Evolutionary conservation across 2,888 invertebrate species (phyloP).

Genomic region (Sinohyriopsis cumingii): DNA sequence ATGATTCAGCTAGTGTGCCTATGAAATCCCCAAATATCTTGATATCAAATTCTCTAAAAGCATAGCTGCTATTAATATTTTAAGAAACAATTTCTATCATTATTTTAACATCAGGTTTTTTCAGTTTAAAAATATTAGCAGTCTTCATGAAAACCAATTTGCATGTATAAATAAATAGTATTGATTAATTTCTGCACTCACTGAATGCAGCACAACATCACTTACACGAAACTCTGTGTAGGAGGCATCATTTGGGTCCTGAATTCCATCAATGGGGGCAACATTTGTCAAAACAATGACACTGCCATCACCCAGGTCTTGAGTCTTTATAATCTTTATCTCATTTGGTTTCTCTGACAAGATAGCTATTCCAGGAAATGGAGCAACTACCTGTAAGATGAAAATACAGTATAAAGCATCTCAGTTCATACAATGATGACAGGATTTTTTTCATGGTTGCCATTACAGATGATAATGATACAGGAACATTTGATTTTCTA

Average conservation of each 20-base stretch:
- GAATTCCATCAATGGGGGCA: constrained; percentile 2
- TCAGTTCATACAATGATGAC: not conserved
- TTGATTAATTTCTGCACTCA: too few relatives aligned
- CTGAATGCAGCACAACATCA: not conserved
- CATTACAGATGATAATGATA: too few relatives aligned
- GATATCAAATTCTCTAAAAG: too few relatives aligned
- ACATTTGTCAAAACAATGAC: constrained; percentile 12
- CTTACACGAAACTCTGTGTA: constrained; percentile 3
- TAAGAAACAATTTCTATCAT: too few relatives aligned
- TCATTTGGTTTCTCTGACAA: constrained; percentile 1
- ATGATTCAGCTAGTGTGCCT: too few relatives aligned
- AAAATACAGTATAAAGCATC: not conserved
- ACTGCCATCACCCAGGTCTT: constrained; percentile 9
- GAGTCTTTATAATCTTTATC: constrained; percentile 7
- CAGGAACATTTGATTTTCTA: too few relatives aligned
- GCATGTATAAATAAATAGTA: not conserved
- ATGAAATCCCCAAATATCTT: too few relatives aligned
- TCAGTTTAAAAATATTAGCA: too few relatives aligned
- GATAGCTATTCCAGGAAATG: constrained; percentile 12
- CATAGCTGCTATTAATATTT: too few relatives aligned
- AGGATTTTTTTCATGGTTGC: too few relatives aligned
- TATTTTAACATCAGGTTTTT: too few relatives aligned
- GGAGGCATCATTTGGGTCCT: not conserved
- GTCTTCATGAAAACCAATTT: too few relatives aligned
- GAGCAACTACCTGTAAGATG: constrained; percentile 4